These are phyloP conservation scores for Nicator chloris DNA, from an alignment of 2,113 vertebrate genomes.

Conservation along the genomic window DNA sequence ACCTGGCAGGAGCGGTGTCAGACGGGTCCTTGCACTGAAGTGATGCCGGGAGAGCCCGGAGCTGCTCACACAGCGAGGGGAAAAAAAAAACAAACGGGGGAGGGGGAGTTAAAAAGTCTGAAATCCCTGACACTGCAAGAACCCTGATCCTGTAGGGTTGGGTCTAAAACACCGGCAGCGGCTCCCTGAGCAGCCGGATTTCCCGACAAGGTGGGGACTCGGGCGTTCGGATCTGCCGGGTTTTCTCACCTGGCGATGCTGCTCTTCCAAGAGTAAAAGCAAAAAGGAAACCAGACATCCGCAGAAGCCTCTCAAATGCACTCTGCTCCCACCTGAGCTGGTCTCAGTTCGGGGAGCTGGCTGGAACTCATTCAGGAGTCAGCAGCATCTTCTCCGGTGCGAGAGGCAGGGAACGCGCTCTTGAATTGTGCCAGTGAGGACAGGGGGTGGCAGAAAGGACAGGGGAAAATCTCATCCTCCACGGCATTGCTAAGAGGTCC, in stretches of 20 bases:
- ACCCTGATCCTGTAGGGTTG: conserved; percentile 34
- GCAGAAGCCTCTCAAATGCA: background rate
- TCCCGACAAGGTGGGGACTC: background rate
- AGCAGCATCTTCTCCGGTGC: background rate
- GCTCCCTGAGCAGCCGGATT: background rate
- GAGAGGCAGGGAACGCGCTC: background rate
- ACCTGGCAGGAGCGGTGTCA: conserved; percentile 60
- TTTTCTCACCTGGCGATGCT: conserved; percentile 33
- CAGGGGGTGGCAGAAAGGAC: background rate
- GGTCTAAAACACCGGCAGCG: background rate
- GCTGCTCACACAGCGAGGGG: background rate
- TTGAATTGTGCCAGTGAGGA: background rate
- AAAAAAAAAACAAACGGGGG: background rate
- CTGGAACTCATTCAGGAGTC: conserved; percentile 2
- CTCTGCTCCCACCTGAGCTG: background rate
- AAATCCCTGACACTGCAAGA: conserved; percentile 75
- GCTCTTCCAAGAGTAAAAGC: background rate
- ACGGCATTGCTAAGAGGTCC: background rate
- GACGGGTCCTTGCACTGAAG: conserved; percentile 49
- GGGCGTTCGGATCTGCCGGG: background rate
- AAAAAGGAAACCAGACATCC: background rate
- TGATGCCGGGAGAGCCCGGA: conserved; percentile 39
- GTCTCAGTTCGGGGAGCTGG: background rate
- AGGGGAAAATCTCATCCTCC: background rate
- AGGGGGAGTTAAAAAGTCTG: conserved; percentile 36